Conservation (phyloP, 2,888 invertebrate genomes). For the Drosophila crucigera region DNA sequence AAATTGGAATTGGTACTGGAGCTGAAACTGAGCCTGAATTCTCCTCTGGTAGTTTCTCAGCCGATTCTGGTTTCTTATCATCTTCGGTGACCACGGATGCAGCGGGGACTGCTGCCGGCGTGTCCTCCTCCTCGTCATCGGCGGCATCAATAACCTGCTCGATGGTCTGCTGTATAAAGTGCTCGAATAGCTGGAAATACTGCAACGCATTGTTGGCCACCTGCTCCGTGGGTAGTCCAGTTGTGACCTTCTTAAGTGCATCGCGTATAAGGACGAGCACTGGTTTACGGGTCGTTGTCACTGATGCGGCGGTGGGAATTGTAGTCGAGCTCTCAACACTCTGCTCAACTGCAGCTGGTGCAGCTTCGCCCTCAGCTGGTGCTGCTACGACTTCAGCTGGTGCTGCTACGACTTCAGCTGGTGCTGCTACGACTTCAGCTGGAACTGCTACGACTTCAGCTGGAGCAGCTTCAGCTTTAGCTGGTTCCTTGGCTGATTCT, state of each 20-base stretch:
- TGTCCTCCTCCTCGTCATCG: constrained; percentile 79
- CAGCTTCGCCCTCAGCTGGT: constrained; percentile 1
- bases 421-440: constrained; percentile 4
- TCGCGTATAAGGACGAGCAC: constrained; percentile 82
- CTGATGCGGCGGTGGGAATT: constrained; percentile 27
- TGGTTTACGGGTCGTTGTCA: constrained; percentile 70
- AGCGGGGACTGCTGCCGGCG: constrained; percentile 29
- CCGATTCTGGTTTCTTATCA: constrained; percentile 53
- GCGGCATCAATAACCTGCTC: constrained; percentile 82
- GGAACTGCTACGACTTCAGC: constrained; percentile 2
- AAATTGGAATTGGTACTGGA: not conserved
- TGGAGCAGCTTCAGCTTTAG: constrained; percentile 7
- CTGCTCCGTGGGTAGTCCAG: constrained; percentile 80
- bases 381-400: not conserved
- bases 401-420: not conserved
- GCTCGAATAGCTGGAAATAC: constrained; percentile 83
- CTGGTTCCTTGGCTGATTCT: constrained; percentile 24
- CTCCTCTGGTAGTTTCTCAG: constrained; percentile 29
- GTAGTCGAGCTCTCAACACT: constrained; percentile 36
- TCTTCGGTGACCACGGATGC: constrained; percentile 21
- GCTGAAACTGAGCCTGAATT: constrained; percentile 1
- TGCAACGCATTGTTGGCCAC: constrained; percentile 83
- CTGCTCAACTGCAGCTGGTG: constrained; percentile 21
- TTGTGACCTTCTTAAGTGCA: constrained; percentile 83
- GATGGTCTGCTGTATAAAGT: constrained; percentile 83